Evolutionary conservation across 2,888 invertebrate species (phyloP), one percentile per base, ranked within the genome.

Genomic region (Cephus sareptanus): DNA sequence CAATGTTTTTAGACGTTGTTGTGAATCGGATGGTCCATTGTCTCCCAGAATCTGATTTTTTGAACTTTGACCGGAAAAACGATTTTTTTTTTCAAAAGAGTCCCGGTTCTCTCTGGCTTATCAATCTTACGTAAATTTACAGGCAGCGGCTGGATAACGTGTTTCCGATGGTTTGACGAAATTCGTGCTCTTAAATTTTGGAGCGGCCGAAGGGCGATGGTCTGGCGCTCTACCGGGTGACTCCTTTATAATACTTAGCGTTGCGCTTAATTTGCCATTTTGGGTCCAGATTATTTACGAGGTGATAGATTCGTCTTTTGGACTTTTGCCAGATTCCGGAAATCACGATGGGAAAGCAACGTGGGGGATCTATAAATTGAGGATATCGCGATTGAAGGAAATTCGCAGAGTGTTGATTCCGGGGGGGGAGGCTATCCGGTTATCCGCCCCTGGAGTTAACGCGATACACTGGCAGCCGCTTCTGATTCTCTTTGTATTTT

Each of bases 291-390:
- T 87, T 85, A 86, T 87, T 87, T 88, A 89, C 85, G 86, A 85
- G 84, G 84, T 85, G 89, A 89, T 89, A 87, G 89, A 89, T 89
- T 84, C 85, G 81, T 79, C 81, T 84, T 86, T 85, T 89, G 89
- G 88, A 86, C 76, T 75, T 2, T 71, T 69, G 86, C 88, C 89
- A 89, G 83, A 79, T 80, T 15, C 4, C 75, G 75, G 74, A 76
- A 69, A 73, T 76, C 34, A 76, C 69, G 73, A 77, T n/a, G 79
- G 12, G 77, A 81, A 80, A 81, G 74, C 35, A 74, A 79, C 78
- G 77, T 68, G 77, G 75, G 78, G 77, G 80, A 79, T 82, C 82
- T 79, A 83, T 87, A 85, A 87, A 88, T 87, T 83, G 78, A 73
- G 82, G 81, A 85, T 84, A 80, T 82, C 80, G 79, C 68, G 75